Base-by-base conservation (phyloP, 2,113 vertebrate genomes). In the Bubo blakistoni region DNA sequence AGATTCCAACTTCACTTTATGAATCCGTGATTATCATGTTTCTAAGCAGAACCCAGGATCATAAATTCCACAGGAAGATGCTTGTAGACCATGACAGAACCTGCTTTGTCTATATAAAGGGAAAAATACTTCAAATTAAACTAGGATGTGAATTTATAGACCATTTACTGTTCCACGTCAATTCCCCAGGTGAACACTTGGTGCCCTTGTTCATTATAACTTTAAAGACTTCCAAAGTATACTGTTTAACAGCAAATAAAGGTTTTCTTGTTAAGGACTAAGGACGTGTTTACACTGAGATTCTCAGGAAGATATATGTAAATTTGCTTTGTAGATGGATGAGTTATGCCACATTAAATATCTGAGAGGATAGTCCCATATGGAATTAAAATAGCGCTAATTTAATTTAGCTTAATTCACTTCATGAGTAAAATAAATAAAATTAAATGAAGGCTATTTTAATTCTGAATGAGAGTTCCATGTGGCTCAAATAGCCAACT, bases 351-450 rank as follows among this genome's bases (percentile, higher is more conserved):
- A 73, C n/a, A 32, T 74, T 83, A 90, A 76, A 38, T 44, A 76
- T 72, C 34, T 70, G n/a, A 65, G 55, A 92, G 46, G 22, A 71
- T 4, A 88, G 74, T 30, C 67, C 71, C 63, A 59, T n/a, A 59
- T 27, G 63, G 71, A 93, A 95, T 94, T 81, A 90, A 90, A 86
- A 63, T 29, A 51, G 7, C 3, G 77, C 90, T 86, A 86, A 94
- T 88, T 92, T 91, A 90, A 90, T 93, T 90, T 71, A 55, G 22
- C 16, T 94, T 86, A 92, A 94, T 92, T 67, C 71, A 83, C 63
- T 94, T 90, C 8, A 66, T 21, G 5, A 92, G 38, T 92, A 83
- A 93, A 95, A 91, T 58, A 96, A 93, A 95, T 67, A 88, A 94
- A 90, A 91, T 58, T 0, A 91, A 95, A 86, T 46, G 10, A 77